These are phyloP conservation scores for Thunnus maccoyii DNA, from an alignment of 2,113 vertebrate species.

Conservation along the genomic window DNA sequence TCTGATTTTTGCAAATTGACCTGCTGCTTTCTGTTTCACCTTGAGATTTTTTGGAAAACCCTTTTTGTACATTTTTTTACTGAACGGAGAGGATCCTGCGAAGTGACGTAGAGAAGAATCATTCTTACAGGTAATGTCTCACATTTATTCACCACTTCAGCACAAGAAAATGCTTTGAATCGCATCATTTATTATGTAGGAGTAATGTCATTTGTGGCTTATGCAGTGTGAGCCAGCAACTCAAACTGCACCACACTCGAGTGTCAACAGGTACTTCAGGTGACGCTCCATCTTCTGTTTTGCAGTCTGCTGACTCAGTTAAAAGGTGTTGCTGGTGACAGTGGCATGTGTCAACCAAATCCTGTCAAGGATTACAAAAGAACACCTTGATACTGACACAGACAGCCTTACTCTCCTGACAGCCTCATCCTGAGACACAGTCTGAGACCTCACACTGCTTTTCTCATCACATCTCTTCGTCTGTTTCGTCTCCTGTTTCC, in stretches of 20 bases:
- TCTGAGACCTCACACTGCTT: conserved; percentile 10
- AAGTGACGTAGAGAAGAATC: conserved; percentile 1
- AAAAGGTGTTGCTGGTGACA: conserved; percentile 38
- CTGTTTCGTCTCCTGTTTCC: not conserved
- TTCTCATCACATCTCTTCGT: not conserved
- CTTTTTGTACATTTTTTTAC: not conserved
- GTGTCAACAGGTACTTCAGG: not conserved
- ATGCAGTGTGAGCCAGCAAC: not conserved
- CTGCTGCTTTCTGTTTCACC: conserved; percentile 15
- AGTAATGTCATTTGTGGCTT: not conserved
- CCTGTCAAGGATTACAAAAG: conserved; percentile 71
- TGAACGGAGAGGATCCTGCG: conserved; percentile 24
- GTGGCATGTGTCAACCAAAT: conserved; percentile 57
- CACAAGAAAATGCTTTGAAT: not conserved
- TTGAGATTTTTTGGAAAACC: conserved; percentile 26
- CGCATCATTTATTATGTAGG: not conserved
- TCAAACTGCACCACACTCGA: not conserved
- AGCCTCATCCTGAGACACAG: conserved; percentile 23
- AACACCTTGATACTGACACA: conserved; percentile 31
- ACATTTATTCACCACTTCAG: not conserved
- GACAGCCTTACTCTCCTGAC: conserved; percentile 3
- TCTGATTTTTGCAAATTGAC: conserved; percentile 12
- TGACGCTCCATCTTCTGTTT: conserved; percentile 4
- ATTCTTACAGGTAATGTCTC: conserved; percentile 60
- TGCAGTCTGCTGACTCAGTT: conserved; percentile 59